These are phyloP conservation scores for Arnoldichthys spilopterus DNA, from an alignment of 2,797 vertebrate species.

Conservation along the genomic window DNA sequence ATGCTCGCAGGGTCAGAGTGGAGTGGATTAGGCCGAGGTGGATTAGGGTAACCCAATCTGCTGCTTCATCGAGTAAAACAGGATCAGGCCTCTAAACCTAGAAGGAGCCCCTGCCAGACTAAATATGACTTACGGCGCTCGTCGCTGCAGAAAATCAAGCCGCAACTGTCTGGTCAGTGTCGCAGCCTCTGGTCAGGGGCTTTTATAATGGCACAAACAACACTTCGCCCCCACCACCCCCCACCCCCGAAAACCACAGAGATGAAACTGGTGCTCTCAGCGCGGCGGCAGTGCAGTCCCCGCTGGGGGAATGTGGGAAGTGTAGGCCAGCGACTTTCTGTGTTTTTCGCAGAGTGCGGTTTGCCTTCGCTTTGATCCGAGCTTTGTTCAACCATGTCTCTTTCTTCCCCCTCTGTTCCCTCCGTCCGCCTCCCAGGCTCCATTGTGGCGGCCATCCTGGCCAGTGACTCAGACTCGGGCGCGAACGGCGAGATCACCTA, in stretches of 20 bases:
- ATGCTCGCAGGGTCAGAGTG: conserved; percentile 14
- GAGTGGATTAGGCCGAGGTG: conserved; percentile 27
- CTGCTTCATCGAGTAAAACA: conserved; percentile 26
- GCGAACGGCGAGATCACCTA: conserved; percentile 94
- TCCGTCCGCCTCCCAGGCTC: conserved; percentile 79
- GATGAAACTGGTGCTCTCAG: conserved; percentile 40
- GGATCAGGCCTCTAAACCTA: conserved; percentile 34
- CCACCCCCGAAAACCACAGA: conserved; percentile 28
- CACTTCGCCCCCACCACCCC: conserved; percentile 6
- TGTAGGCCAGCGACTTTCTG: conserved; percentile 17
- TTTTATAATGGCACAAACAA: conserved; percentile 38
- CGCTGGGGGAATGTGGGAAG: conserved; percentile 26
- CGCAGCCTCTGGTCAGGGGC: conserved; percentile 20
- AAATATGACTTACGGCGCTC: conserved; percentile 34
- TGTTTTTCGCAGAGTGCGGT: conserved; percentile 39
- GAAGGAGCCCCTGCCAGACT: conserved; percentile 23
- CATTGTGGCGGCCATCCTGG: conserved; percentile 93
- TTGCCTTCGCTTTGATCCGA: conserved; percentile 19
- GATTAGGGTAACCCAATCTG: conserved; percentile 36
- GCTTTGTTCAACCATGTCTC: conserved; percentile 13
- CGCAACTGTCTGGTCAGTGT: conserved; percentile 32
- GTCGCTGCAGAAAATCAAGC: conserved; percentile 32
- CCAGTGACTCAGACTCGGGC: conserved; percentile 92
- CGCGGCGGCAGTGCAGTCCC: conserved; percentile 36
- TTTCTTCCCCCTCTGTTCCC: conserved; percentile 1